Conservation (phyloP, 2,797 vertebrate species). For the Steatocranus sp. region DNA sequence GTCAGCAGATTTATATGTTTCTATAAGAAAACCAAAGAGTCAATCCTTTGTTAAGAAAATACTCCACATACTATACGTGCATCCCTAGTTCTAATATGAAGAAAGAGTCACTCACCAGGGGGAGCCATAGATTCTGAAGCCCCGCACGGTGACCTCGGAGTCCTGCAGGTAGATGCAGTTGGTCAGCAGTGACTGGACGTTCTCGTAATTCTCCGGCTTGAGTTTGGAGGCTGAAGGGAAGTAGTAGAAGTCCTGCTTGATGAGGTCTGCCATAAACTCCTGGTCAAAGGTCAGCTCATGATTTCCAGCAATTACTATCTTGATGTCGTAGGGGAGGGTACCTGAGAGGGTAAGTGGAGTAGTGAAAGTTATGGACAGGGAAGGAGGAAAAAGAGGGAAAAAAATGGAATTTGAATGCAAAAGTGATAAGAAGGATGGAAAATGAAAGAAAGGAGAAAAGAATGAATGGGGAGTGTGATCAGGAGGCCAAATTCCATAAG, state of each 20-base stretch:
- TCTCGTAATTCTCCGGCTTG: constrained; percentile 95
- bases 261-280: constrained; percentile 98
- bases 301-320: constrained; percentile 95
- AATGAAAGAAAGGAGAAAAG: background rate
- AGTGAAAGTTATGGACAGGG: background rate
- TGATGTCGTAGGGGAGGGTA: constrained; percentile 93
- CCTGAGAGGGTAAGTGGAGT: constrained; percentile 63
- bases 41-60: background rate
- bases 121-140: constrained; percentile 92
- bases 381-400: background rate
- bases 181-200: constrained; percentile 93
- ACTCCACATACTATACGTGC: background rate
- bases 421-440: background rate
- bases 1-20: background rate
- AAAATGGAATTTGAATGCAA: background rate
- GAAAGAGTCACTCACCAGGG: constrained; percentile 85
- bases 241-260: constrained; percentile 98
- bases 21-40: background rate
- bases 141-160: constrained; percentile 90
- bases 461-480: background rate
- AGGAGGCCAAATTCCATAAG: background rate
- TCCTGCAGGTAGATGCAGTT: constrained; percentile 99
- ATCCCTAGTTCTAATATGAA: background rate
- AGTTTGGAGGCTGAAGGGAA: constrained; percentile 95
- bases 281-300: constrained; percentile 97